Evolutionary conservation across 2,113 vertebrate genomes (phyloP).

Genomic region (Gymnorhina tibicen): DNA sequence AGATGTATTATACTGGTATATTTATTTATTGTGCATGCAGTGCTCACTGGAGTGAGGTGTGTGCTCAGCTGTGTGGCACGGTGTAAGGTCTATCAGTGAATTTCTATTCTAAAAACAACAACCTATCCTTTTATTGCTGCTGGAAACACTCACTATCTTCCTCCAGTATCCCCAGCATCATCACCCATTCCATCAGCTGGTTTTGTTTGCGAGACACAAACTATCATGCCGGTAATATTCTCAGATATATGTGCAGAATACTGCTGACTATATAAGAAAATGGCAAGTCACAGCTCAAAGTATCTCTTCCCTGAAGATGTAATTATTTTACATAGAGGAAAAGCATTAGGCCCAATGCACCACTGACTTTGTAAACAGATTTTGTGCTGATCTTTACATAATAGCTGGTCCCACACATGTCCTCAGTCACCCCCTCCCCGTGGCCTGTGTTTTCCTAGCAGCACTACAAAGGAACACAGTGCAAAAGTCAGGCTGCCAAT

Average conservation of each 20-base stretch:
- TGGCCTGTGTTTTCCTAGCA: neutral
- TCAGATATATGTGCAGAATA: neutral
- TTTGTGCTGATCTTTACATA: neutral
- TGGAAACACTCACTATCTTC: neutral
- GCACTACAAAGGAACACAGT: neutral
- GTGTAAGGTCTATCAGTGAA: neutral
- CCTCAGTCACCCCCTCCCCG: neutral
- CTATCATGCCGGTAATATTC: neutral
- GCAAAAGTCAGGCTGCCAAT: neutral
- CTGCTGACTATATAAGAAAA: neutral
- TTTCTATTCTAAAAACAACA: neutral
- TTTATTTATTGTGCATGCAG: neutral
- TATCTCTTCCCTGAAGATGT: neutral
- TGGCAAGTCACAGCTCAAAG: neutral
- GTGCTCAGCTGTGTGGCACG: neutral
- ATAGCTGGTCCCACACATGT: accelerated
- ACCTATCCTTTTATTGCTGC: neutral
- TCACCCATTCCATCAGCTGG: neutral
- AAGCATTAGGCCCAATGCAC: neutral
- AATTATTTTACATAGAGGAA: neutral
- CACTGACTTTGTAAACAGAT: neutral
- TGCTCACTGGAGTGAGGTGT: neutral
- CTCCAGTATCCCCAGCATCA: neutral
- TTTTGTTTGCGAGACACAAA: neutral
- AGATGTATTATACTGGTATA: neutral